Base-by-base conservation (phyloP, 2,797 vertebrate species). In the Alectoris magna region DNA sequence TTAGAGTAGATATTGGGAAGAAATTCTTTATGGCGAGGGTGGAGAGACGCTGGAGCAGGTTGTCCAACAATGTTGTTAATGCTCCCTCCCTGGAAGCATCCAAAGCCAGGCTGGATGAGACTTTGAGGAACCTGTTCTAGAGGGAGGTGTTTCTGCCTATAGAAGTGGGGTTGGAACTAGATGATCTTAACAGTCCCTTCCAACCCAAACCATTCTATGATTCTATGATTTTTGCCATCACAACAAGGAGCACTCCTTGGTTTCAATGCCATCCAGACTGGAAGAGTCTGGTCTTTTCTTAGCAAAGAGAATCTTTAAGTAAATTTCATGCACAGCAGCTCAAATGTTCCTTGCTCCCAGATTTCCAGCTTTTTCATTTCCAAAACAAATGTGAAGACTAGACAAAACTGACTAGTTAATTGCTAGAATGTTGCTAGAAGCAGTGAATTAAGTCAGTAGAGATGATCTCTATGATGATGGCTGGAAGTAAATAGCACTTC, bases 361-460 rank as follows among this genome's bases (percentile, higher is more conserved):
- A 62, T 26, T 79, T 71, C 12, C 22, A 58, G 2, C 12, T 6
- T 58, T 36, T 19, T 46, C 3, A 55, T 62, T 55, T 36, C 44
- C 26, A 72, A 83, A 91, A 34, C 7, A 55, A 66, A 15, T 0
- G 0, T 14, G 24, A 83, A 82, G 3, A 9, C 23, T 64, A 36
- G 7, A 44, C 22, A 13, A 60, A 26, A 62, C 23, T 27, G 48
- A 66, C 14, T 58, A 34, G 34, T 34, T 34, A 34, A 34, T 34
- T 34, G 34, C 34, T 34, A 34, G 34, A 34, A 34, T 34, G 9
- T 16, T 5, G 16, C 15, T 67, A 0, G 0, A 64, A 70, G 16
- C 2, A 2, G 0, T 36, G 55, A 64, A 9, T 46, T 56, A 56
- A 80, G 44, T 0, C 1, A 0, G 6, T 1, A 23, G 22, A 0